These are phyloP conservation scores for Alouatta palliata DNA, from an alignment of 2,113 vertebrate species.

Conservation along the genomic window DNA sequence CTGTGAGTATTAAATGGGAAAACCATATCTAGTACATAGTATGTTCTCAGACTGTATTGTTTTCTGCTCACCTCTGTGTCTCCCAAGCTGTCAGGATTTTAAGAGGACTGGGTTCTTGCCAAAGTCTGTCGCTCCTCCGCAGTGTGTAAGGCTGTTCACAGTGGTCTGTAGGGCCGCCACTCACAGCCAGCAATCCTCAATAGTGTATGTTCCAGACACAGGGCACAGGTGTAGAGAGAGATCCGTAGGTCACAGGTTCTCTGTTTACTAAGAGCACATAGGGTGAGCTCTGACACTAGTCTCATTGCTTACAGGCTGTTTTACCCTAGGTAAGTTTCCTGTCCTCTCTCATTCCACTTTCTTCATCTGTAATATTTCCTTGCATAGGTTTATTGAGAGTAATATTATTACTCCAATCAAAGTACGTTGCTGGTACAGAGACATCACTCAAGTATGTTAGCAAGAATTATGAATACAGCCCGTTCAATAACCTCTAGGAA, in stretches of 20 bases:
- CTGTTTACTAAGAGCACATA: not conserved
- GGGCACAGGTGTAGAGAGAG: not conserved
- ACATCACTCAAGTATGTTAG: not conserved
- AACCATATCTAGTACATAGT: rapidly evolving
- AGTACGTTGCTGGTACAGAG: not conserved
- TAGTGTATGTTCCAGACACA: rapidly evolving
- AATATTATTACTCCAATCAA: rapidly evolving
- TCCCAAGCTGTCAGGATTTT: not conserved
- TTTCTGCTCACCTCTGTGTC: not conserved
- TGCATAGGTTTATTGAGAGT: no score
- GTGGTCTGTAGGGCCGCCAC: rapidly evolving
- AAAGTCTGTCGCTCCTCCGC: not conserved
- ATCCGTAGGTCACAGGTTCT: rapidly evolving
- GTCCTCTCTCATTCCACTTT: not conserved
- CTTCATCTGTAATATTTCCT: not conserved
- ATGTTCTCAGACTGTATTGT: not conserved
- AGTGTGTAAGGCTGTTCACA: rapidly evolving
- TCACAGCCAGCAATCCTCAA: not conserved
- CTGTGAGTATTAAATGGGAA: not conserved
- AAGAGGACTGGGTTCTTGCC: not conserved
- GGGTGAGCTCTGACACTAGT: no score
- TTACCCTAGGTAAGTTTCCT: not conserved
- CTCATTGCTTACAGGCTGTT: not conserved
- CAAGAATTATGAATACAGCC: rapidly evolving
- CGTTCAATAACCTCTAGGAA: rapidly evolving